Base-by-base conservation (phyloP, 1,140 invertebrate species). In the Polyergus mexicanus region DNA sequence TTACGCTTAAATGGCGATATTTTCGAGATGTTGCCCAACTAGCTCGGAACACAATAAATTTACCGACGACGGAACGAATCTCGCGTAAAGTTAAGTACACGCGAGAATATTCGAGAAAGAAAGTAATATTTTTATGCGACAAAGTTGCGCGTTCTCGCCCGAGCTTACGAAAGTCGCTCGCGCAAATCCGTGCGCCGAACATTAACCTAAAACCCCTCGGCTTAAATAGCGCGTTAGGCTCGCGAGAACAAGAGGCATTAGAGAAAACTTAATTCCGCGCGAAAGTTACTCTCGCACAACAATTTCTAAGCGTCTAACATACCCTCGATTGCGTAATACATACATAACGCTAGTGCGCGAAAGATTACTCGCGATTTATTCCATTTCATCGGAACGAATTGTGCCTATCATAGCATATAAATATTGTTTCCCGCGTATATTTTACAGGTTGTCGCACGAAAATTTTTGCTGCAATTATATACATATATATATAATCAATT, bases 191-290 rank as follows among this genome's bases (percentile, higher is more conserved):
- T 65, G 86, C 76, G 68, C 51, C 28, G 56, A 77, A 85, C 65
- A 71, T 85, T 90, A 88, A 76, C 85, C 88, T 89, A 86, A 91
- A 93, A 90, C 90, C 88, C 76, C 86, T 72, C 71, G 89, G 92
- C 90, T 94, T 94, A 94, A 94, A 87, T 85, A 92, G 88, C 77
- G 85, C 92, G 93, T 94, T 94, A 94, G 90, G 90, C 88, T 91
- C 88, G 88, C 84, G 87, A 78, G 89, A 94, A 95, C 93, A 94
- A 94, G 94, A 84, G 90, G 92, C 94, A 94, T 95, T 95, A 95
- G 93, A 93, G 94, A 94, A 94, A 95, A 95, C 94, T 95, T 89
- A 90, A 94, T 90, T 93, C 86, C 77, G 81, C 88, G 80, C 88
- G 91, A 68, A 58, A 91, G 90, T 90, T 92, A 84, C 80, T 84